Conservation (phyloP, 2,797 vertebrate genomes). For the Enteromius trimaculatus region DNA sequence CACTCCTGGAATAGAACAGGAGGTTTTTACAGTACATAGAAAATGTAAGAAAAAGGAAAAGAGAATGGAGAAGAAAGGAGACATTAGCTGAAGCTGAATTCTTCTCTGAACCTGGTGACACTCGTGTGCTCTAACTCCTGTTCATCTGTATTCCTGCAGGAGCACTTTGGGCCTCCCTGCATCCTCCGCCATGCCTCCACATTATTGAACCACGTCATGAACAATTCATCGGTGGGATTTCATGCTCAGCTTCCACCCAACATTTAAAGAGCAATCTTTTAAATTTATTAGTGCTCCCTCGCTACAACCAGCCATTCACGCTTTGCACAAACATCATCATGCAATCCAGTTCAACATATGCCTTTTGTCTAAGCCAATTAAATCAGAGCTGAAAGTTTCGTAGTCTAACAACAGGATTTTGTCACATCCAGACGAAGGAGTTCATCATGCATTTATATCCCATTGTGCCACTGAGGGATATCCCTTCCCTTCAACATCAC, state of each 20-base stretch:
- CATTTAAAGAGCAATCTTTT: constrained; percentile 55
- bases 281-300: constrained; percentile 39
- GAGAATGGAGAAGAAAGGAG: not conserved
- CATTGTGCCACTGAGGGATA: constrained; percentile 3
- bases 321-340: constrained; percentile 64
- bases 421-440: constrained; percentile 20
- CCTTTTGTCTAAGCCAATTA: constrained; percentile 65
- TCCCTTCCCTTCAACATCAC: constrained; percentile 21
- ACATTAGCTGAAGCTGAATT: not conserved
- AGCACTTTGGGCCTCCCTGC: constrained; percentile 37
- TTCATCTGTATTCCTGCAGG: constrained; percentile 23
- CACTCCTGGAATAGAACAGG: not conserved
- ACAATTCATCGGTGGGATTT: constrained; percentile 62
- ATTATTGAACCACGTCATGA: constrained; percentile 51
- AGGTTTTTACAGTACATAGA: not conserved
- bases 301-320: constrained; percentile 54
- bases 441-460: constrained; percentile 44
- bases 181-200: constrained; percentile 23
- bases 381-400: constrained; percentile 56
- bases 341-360: constrained; percentile 62
- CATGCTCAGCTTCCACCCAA: constrained; percentile 56
- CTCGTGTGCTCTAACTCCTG: not conserved
- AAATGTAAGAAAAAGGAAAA: not conserved
- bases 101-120: constrained; percentile 7
- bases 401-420: constrained; percentile 53